These are phyloP conservation scores for Eudorcas thomsonii DNA, from an alignment of 2,113 vertebrate species.

Conservation along the genomic window DNA sequence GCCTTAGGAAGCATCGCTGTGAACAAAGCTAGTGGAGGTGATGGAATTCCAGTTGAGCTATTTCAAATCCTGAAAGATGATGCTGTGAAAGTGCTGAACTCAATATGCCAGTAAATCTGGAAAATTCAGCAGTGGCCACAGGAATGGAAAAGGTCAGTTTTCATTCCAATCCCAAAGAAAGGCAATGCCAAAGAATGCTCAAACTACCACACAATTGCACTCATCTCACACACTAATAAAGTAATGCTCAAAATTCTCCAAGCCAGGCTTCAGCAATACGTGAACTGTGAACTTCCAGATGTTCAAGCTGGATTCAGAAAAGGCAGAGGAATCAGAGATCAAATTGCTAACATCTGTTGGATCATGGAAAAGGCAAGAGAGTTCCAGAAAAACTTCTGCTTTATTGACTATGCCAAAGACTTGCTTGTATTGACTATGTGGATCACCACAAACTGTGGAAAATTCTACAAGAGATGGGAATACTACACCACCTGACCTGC, in stretches of 20 bases:
- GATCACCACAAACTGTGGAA: neutral
- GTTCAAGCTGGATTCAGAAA: neutral
- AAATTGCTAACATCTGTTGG: neutral
- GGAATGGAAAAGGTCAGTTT: neutral
- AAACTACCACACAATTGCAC: neutral
- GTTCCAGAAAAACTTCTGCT: neutral
- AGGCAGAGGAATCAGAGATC: neutral
- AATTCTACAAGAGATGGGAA: neutral
- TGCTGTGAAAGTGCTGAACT: no score
- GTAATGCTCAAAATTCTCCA: neutral
- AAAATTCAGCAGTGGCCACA: neutral
- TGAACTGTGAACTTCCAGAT: neutral
- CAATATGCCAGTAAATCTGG: neutral
- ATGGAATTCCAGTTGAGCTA: no score
- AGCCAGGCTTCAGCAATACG: neutral
- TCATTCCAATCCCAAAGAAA: neutral
- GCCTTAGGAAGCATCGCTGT: no score
- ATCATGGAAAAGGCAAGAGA: neutral
- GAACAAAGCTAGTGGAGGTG: no score
- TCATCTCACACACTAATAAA: neutral
- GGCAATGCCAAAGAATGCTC: neutral
- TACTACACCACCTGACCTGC: neutral
- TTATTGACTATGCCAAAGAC: neutral
- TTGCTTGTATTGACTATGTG: neutral
- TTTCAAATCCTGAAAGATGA: no score